Percentiles rank a stretch among this genome's conserved stretches.
Conservation (phyloP, 2,888 invertebrate genomes). For the Germaria angustata region DNA sequence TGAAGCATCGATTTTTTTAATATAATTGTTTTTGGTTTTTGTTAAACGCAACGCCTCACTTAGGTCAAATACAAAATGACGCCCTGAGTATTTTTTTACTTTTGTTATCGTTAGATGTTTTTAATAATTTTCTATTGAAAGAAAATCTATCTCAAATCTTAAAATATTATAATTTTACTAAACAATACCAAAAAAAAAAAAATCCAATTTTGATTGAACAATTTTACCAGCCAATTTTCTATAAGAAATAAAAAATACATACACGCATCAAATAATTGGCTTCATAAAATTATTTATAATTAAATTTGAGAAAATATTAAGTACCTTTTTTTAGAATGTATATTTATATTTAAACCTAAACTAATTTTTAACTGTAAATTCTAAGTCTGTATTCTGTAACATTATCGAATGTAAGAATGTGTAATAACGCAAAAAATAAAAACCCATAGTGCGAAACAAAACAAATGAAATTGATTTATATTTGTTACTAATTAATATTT, state of each 20-base stretch:
- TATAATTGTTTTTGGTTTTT: not conserved
- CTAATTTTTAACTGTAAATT: constrained; percentile 36
- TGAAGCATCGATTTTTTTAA: too few relatives aligned
- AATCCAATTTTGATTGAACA: not conserved
- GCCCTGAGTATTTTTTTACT: too few relatives aligned
- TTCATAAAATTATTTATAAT: not conserved
- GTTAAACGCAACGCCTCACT: too few relatives aligned
- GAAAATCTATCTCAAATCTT: constrained; percentile 8
- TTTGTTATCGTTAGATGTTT: too few relatives aligned
- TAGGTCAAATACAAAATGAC: too few relatives aligned
- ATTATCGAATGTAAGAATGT: constrained; percentile 23
- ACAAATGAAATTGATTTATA: constrained; percentile 28
- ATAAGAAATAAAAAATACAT: not conserved
- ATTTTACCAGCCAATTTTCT: constrained; percentile 17
- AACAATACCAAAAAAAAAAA: constrained; percentile 31
- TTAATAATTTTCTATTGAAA: not conserved
- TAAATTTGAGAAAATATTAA: constrained; percentile 36
- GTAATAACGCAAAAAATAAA: not conserved
- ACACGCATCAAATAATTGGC: constrained; percentile 17
- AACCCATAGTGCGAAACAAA: constrained; percentile 20
- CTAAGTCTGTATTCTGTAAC: constrained; percentile 39
- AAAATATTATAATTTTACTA: not conserved
- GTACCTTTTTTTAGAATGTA: constrained; percentile 59
- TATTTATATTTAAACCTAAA: constrained; percentile 35
- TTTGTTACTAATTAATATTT: constrained; percentile 53